Conservation (phyloP, 2,113 vertebrate genomes). For the Natator depressus region DNA sequence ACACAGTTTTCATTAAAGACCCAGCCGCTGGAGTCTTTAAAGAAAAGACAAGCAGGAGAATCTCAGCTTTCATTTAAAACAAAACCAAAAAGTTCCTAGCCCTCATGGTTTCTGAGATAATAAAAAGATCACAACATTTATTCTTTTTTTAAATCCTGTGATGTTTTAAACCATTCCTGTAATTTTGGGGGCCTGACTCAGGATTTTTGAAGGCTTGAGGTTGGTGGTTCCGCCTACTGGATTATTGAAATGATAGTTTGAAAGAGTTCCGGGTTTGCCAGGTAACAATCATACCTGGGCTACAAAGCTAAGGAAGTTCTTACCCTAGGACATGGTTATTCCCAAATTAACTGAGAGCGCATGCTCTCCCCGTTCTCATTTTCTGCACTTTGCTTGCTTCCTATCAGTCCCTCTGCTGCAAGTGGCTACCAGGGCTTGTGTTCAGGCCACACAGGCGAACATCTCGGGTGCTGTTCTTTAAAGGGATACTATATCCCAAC, state of each 20-base stretch:
- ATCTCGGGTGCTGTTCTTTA: neutral
- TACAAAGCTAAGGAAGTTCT: neutral
- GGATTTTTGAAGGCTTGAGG: neutral
- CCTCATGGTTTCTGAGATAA: neutral
- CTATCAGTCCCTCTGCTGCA: neutral
- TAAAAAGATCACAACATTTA: neutral
- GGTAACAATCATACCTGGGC: neutral
- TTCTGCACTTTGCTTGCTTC: neutral
- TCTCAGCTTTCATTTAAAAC: neutral
- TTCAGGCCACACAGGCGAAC: neutral
- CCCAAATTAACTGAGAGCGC: neutral
- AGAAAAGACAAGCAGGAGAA: neutral
- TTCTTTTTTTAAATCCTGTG: neutral
- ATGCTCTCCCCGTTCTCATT: neutral
- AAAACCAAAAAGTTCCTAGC: neutral
- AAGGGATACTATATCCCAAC: neutral
- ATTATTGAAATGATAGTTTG: neutral
- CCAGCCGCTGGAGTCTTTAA: neutral
- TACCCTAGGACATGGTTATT: neutral
- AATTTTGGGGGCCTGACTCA: neutral
- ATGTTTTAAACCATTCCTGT: neutral
- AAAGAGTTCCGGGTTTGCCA: neutral
- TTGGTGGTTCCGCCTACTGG: neutral
- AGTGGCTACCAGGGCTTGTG: neutral
- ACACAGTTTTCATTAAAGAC: neutral